Conservation (phyloP, 2,888 invertebrate species). For the Nipponacmea schrenckii region DNA sequence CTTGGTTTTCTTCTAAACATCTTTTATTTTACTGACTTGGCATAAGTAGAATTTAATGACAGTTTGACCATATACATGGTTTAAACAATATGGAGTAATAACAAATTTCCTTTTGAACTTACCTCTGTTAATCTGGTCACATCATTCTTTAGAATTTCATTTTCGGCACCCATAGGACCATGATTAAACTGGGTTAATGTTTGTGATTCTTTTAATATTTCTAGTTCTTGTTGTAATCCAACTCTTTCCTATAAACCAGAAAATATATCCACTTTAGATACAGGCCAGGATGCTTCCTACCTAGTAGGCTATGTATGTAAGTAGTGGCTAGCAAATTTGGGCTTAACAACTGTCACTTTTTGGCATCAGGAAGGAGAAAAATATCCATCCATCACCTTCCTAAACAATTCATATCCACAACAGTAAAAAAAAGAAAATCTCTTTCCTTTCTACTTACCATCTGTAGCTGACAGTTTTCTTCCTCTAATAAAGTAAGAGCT, state of each 20-base stretch:
- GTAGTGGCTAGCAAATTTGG: no score
- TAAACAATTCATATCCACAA: no score
- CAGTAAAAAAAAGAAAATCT: neutral
- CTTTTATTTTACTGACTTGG: no score
- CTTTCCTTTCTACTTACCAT: conserved; percentile 39
- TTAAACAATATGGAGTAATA: no score
- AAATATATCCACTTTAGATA: neutral
- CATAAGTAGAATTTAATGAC: no score
- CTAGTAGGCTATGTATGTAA: no score
- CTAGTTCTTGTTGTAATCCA: conserved; percentile 44
- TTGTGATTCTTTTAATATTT: conserved; percentile 50
- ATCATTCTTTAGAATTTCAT: conserved; percentile 42
- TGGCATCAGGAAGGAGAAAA: no score
- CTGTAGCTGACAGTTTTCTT: conserved; percentile 57
- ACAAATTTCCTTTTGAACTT: neutral
- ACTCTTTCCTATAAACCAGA: conserved; percentile 48
- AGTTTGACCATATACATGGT: no score
- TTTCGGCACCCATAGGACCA: conserved; percentile 50
- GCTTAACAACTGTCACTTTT: no score
- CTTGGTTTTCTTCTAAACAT: no score
- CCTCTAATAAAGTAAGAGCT: conserved; percentile 53
- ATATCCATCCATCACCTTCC: no score
- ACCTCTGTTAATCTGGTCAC: conserved; percentile 51
- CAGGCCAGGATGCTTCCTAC: no score
- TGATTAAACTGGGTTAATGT: conserved; percentile 46